phyloP scores from a whole-genome alignment of 1,140 invertebrate species.

The Cotesia typhae region DNA sequence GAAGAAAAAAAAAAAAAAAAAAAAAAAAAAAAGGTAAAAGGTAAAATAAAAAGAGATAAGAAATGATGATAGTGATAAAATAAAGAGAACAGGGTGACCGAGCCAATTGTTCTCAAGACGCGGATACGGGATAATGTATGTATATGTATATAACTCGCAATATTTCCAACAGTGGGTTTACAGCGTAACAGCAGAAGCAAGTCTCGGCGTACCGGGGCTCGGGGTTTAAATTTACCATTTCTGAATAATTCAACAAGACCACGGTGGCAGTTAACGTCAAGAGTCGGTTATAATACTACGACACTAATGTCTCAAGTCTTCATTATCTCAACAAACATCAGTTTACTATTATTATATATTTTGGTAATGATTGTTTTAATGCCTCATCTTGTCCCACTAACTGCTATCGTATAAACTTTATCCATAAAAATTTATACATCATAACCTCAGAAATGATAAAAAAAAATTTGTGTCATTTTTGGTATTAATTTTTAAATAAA shows the following conservation, averaged over 20 bases:
- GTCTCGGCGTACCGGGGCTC: too few species aligned
- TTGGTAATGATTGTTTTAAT: too few species aligned
- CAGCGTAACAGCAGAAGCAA: conserved; percentile 8
- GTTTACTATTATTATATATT: conserved; percentile 2
- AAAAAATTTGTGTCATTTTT: neutral
- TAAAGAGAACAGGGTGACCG: too few species aligned
- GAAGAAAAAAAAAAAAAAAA: neutral
- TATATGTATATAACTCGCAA: neutral
- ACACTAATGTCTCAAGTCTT: conserved; percentile 10
- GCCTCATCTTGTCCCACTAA: neutral
- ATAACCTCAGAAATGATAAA: neutral
- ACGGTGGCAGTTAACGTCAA: neutral
- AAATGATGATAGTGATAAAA: too few species aligned
- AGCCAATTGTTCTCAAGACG: too few species aligned
- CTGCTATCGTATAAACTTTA: too few species aligned
- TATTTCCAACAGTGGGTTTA: conserved; percentile 21
- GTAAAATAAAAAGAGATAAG: too few species aligned
- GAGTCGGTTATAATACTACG: conserved; percentile 10
- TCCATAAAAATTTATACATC: too few species aligned
- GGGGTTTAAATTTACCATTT: conserved; percentile 34
- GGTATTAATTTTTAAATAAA: too few species aligned
- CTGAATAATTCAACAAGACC: conserved; percentile 41
- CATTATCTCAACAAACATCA: conserved; percentile 13
- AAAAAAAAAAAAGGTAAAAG: too few species aligned
- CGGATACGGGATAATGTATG: too few species aligned